Percentiles rank a stretch among this genome's conserved stretches.
Evolutionary conservation across 2,888 invertebrate species (phyloP).

Genomic region (Eristalis arbustorum): DNA sequence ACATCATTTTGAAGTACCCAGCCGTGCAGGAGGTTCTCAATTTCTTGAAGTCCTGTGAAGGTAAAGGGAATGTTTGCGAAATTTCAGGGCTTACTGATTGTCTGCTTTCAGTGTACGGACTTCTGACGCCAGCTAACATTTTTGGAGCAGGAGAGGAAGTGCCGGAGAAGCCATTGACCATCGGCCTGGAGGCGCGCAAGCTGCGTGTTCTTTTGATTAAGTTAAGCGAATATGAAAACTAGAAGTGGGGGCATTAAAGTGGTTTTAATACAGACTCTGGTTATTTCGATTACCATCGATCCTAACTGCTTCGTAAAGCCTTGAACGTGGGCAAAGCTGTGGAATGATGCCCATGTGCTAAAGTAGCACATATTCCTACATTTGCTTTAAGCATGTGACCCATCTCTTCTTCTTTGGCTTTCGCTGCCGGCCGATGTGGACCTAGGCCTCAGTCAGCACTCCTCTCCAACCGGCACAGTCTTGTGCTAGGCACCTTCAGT

Average conservation of each 20-base stretch:
- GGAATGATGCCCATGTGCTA: too few relatives aligned
- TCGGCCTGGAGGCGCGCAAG: conserved; percentile 79
- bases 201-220: conserved; percentile 77
- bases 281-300: too few relatives aligned
- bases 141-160: conserved; percentile 76
- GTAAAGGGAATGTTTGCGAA: conserved; percentile 77
- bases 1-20: conserved; percentile 89
- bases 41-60: conserved; percentile 93
- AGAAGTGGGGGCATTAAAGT: background rate
- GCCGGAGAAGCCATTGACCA: conserved; percentile 77
- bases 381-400: too few relatives aligned
- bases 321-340: too few relatives aligned
- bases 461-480: too few relatives aligned
- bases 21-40: conserved; percentile 91
- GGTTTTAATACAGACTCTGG: too few relatives aligned
- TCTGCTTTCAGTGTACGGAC: conserved; percentile 75
- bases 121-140: conserved; percentile 78
- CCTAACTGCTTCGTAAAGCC: too few relatives aligned
- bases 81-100: background rate
- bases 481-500: too few relatives aligned
- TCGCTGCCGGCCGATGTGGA: too few relatives aligned
- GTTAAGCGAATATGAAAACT: conserved; percentile 78
- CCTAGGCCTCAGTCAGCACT: too few relatives aligned
- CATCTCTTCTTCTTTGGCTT: too few relatives aligned
- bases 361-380: too few relatives aligned